Percentiles rank a stretch among this genome's conserved stretches.
Conservation (phyloP, 2,797 vertebrate species). For the Bryconaethiops microstoma region DNA sequence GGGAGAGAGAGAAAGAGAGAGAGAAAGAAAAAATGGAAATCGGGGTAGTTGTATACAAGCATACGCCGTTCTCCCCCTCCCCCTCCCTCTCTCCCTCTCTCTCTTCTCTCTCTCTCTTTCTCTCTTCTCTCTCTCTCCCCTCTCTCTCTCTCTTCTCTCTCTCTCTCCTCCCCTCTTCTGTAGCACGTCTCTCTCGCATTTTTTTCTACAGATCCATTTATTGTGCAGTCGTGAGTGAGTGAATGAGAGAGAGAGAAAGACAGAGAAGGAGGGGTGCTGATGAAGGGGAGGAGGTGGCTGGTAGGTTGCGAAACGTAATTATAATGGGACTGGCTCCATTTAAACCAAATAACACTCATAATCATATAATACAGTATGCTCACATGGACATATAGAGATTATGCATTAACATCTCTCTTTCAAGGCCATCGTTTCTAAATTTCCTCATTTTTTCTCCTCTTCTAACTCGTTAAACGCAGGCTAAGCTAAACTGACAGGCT, state of each 20-base stretch:
- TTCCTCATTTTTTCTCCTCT: too few relatives aligned
- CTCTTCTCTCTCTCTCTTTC: constrained; percentile 60
- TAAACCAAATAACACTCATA: constrained; percentile 60
- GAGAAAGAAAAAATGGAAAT: constrained; percentile 83
- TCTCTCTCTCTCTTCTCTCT: constrained; percentile 70
- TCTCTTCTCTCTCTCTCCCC: constrained; percentile 64
- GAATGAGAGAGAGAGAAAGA: constrained; percentile 69
- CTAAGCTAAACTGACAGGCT: too few relatives aligned
- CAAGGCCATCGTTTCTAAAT: too few relatives aligned
- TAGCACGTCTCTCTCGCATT: constrained; percentile 63
- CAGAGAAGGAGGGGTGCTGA: constrained; percentile 64
- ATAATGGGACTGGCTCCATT: constrained; percentile 81
- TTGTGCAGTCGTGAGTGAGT: constrained; percentile 80
- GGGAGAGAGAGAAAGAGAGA: constrained; percentile 58
- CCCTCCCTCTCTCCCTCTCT: constrained; percentile 60
- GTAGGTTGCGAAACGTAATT: constrained; percentile 84
- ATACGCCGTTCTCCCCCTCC: constrained; percentile 81
- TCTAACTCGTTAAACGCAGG: too few relatives aligned
- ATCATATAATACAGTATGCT: too few relatives aligned
- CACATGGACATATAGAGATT: too few relatives aligned
- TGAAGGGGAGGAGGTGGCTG: constrained; percentile 79
- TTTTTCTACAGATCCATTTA: constrained; percentile 74
- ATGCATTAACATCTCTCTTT: too few relatives aligned
- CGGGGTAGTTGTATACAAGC: constrained; percentile 85
- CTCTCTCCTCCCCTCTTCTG: constrained; percentile 52